Evolutionary conservation across 2,888 invertebrate genomes (phyloP).

Genomic region (Branchinecta sandiegonensis): DNA sequence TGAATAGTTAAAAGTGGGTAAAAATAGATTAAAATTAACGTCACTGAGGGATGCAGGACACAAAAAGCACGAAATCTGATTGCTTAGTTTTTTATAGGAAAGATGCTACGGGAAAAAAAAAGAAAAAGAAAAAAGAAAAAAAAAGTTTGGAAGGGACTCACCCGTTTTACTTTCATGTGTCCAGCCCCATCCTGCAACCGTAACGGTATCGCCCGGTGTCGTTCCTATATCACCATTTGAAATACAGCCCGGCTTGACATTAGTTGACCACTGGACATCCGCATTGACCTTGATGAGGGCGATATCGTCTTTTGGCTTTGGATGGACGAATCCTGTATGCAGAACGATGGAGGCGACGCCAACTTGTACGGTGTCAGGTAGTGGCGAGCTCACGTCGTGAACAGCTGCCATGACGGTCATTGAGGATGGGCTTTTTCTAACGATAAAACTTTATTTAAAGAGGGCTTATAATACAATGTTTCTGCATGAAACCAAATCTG

Average conservation of each 20-base stretch:
- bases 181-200: conserved; percentile 77
- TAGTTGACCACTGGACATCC: conserved; percentile 51
- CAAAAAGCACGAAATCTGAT: too few relatives aligned
- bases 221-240: conserved; percentile 40
- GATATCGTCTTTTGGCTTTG: conserved; percentile 19
- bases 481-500: too few relatives aligned
- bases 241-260: conserved; percentile 60
- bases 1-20: too few relatives aligned
- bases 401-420: conserved; percentile 11
- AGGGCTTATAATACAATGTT: too few relatives aligned
- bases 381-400: not conserved
- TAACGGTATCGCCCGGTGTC: conserved; percentile 45
- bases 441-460: too few relatives aligned
- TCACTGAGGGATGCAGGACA: too few relatives aligned
- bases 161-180: conserved; percentile 48
- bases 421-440: conserved; percentile 2
- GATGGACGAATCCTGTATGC: not conserved
- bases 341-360: not conserved
- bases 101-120: too few relatives aligned
- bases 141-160: conserved; percentile 15
- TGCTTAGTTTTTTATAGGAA: too few relatives aligned
- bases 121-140: not conserved
- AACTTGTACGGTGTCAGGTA: not conserved
- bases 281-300: conserved; percentile 21
- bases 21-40: too few relatives aligned